A percentile compares a stretch with the other conserved stretches of the same genome.
phyloP scores from a whole-genome alignment of 2,113 vertebrate species.

The Sitta europaea region DNA sequence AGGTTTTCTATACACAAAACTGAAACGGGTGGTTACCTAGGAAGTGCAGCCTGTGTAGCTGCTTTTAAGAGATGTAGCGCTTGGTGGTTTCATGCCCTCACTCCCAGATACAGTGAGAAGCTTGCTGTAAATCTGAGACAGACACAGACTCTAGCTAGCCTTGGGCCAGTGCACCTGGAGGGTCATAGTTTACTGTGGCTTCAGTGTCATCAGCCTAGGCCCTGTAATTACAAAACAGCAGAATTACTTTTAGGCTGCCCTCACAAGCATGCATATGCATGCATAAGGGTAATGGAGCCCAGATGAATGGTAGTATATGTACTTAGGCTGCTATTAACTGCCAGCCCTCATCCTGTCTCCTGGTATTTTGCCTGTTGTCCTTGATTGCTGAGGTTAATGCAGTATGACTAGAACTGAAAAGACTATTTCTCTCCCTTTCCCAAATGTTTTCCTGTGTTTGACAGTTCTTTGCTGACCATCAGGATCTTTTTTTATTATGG shows the following conservation, averaged over 20 bases:
- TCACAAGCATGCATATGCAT: neutral
- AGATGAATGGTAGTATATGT: neutral
- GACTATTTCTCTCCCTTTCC: neutral
- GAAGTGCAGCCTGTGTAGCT: neutral
- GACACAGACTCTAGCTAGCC: neutral
- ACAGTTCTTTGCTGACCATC: neutral
- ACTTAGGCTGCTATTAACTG: slow-evolving; percentile 10
- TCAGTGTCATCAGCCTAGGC: neutral
- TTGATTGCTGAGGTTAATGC: slow-evolving; percentile 2
- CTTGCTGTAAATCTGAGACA: neutral
- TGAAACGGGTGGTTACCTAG: neutral
- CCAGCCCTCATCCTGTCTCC: slow-evolving; percentile 33
- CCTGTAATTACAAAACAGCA: neutral
- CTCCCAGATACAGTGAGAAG: neutral
- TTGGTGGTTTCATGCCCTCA: neutral
- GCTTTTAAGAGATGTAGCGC: neutral
- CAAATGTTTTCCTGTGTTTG: slow-evolving; percentile 7
- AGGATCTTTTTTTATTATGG: slow-evolving; percentile 26
- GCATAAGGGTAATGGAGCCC: neutral
- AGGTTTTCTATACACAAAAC: neutral
- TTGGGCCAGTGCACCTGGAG: neutral
- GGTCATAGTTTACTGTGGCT: neutral
- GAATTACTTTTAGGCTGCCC: neutral
- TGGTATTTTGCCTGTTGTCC: neutral
- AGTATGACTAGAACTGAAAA: slow-evolving; percentile 17